phyloP scores from a whole-genome alignment of 1,140 invertebrate species.

The Trichogramma pretiosum region DNA sequence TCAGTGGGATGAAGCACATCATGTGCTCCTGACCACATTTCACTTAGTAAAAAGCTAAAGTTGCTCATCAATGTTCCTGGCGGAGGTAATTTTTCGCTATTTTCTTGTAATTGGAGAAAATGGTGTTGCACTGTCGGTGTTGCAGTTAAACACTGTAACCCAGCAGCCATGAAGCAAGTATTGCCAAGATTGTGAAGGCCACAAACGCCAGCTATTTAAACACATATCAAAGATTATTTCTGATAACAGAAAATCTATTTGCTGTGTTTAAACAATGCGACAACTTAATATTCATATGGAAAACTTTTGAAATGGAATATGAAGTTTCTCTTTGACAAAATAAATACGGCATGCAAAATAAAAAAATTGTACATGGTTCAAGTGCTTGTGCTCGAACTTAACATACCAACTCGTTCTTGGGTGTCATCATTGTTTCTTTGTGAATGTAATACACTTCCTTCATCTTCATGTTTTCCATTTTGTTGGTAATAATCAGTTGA shows the following conservation, averaged over 20 bases:
- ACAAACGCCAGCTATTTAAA: constrained; percentile 55
- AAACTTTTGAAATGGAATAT: too few relatives aligned
- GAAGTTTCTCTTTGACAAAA: too few relatives aligned
- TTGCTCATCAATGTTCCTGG: constrained; percentile 43
- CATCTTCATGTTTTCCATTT: too few relatives aligned
- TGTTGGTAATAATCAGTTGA: too few relatives aligned
- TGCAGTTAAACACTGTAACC: constrained; percentile 55
- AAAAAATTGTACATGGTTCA: too few relatives aligned
- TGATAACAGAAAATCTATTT: neutral
- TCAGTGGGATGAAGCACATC: constrained; percentile 51
- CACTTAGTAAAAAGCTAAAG: constrained; percentile 51
- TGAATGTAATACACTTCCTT: too few relatives aligned
- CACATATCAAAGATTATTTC: too few relatives aligned
- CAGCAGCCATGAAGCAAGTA: constrained; percentile 67
- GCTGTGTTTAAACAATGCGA: neutral
- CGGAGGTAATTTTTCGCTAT: constrained; percentile 37
- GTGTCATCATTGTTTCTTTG: too few relatives aligned
- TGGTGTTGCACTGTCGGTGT: constrained; percentile 49
- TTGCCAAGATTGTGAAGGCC: constrained; percentile 61
- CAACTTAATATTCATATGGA: too few relatives aligned
- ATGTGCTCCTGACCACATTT: constrained; percentile 57
- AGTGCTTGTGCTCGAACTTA: too few relatives aligned
- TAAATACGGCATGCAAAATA: too few relatives aligned
- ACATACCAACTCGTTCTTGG: too few relatives aligned
- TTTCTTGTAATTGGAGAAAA: constrained; percentile 45